Percentiles rank a stretch among this genome's conserved stretches.
Conservation (phyloP, 2,113 vertebrate genomes). For the Larimichthys crocea region DNA sequence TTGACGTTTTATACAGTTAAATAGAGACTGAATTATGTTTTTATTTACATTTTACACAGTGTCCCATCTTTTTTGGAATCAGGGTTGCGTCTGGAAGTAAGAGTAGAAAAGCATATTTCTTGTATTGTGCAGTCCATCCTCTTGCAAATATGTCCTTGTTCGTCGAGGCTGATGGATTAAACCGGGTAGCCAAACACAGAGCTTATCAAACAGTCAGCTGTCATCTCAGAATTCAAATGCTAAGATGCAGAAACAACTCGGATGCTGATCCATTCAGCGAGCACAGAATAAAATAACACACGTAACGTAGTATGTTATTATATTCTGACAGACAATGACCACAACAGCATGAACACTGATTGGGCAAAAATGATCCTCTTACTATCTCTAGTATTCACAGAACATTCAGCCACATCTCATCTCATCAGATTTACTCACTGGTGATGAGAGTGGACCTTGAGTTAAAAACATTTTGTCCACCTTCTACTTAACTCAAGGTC, state of each 20-base stretch:
- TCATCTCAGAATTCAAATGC: not conserved
- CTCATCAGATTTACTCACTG: not conserved
- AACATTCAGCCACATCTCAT: not conserved
- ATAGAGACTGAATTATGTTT: too few species aligned
- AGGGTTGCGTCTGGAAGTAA: too few species aligned
- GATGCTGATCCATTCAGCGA: not conserved
- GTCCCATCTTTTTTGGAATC: too few species aligned
- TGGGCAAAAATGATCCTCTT: not conserved
- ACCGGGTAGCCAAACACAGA: not conserved
- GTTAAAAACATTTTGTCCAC: not conserved
- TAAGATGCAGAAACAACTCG: not conserved
- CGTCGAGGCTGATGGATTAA: slow-evolving; percentile 1
- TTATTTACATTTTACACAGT: too few species aligned
- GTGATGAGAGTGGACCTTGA: not conserved
- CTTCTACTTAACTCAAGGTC: not conserved
- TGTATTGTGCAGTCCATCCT: not conserved
- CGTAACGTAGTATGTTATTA: not conserved
- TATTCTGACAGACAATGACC: not conserved
- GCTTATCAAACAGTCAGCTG: not conserved
- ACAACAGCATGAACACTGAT: not conserved
- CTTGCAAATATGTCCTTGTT: too few species aligned
- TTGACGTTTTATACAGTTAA: too few species aligned
- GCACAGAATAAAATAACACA: not conserved
- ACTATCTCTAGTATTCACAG: not conserved
- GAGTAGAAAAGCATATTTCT: too few species aligned